phyloP scores from a whole-genome alignment of 2,113 vertebrate species.

The Cromileptes altivelis region DNA sequence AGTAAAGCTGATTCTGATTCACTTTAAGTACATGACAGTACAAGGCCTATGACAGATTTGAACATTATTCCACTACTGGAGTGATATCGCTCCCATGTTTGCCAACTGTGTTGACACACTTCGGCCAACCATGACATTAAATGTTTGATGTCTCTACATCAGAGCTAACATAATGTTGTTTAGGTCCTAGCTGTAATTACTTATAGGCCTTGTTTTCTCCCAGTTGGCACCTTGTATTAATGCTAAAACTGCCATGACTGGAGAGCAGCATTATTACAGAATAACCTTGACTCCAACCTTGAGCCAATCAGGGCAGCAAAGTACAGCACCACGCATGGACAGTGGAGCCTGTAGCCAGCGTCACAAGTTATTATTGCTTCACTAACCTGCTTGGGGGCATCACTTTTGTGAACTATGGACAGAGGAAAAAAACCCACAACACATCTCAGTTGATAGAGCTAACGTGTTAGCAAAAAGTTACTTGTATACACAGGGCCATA shows the following conservation, averaged over 20 bases:
- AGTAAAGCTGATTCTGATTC: no score
- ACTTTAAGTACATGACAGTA: no score
- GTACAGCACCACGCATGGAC: background rate
- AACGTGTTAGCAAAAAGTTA: no score
- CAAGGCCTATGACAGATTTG: no score
- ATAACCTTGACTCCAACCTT: no score
- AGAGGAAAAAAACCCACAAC: no score
- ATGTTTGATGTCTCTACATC: background rate
- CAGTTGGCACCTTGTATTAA: background rate
- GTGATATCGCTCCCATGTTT: background rate
- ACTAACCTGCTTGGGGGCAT: no score
- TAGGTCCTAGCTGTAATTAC: background rate
- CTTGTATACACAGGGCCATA: no score
- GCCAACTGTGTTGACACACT: constrained; percentile 3
- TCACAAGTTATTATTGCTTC: background rate
- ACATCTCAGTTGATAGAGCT: no score
- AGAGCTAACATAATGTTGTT: background rate
- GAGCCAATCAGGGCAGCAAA: background rate
- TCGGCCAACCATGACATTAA: constrained; percentile 14
- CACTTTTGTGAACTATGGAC: no score
- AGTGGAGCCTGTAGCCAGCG: background rate
- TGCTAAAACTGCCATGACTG: background rate
- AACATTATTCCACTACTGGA: no score
- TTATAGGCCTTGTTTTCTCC: background rate
- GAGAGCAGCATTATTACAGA: background rate